These are phyloP conservation scores for Aphyosemion australe DNA, from an alignment of 2,113 vertebrate species.

Conservation along the genomic window DNA sequence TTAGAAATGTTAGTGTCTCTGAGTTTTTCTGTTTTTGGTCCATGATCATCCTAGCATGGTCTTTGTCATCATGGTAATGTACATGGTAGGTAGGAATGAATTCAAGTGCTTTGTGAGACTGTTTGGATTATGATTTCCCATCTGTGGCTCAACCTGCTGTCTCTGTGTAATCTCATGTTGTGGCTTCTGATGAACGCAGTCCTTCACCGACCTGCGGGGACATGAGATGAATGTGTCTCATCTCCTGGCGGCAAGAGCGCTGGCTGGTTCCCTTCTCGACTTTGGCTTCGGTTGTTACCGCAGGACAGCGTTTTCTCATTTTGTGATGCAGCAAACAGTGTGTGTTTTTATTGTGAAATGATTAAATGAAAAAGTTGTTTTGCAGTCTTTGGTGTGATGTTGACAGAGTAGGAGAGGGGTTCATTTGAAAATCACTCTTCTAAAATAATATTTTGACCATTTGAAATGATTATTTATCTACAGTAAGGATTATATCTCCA, in stretches of 20 bases:
- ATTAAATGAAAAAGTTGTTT: slow-evolving; percentile 74
- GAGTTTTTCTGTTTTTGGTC: slow-evolving; percentile 35
- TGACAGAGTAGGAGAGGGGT: background rate
- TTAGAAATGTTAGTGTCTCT: slow-evolving; percentile 31
- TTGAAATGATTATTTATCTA: too few relatives aligned
- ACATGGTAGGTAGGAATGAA: slow-evolving; percentile 65
- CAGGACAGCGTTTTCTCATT: slow-evolving; percentile 63
- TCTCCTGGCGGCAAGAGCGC: slow-evolving; percentile 2
- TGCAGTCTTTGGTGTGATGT: slow-evolving; percentile 52
- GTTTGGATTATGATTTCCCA: slow-evolving; percentile 69
- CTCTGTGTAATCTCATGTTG: slow-evolving; percentile 61
- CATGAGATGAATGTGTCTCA: slow-evolving; percentile 1
- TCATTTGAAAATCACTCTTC: background rate
- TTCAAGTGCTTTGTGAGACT: slow-evolving; percentile 63
- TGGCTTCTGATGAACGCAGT: slow-evolving; percentile 56
- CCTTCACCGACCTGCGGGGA: slow-evolving; percentile 21
- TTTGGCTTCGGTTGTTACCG: slow-evolving; percentile 59
- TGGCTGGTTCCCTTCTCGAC: slow-evolving; percentile 46
- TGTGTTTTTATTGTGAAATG: slow-evolving; percentile 78
- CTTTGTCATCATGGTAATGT: slow-evolving; percentile 47
- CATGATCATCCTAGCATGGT: slow-evolving; percentile 45
- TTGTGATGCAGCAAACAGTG: slow-evolving; percentile 70
- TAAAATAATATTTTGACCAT: background rate
- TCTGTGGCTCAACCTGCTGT: slow-evolving; percentile 70
- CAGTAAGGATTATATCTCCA: too few relatives aligned